These are phyloP conservation scores for Himalopsyche anomala DNA, from an alignment of 2,888 invertebrate genomes.

Conservation along the genomic window DNA sequence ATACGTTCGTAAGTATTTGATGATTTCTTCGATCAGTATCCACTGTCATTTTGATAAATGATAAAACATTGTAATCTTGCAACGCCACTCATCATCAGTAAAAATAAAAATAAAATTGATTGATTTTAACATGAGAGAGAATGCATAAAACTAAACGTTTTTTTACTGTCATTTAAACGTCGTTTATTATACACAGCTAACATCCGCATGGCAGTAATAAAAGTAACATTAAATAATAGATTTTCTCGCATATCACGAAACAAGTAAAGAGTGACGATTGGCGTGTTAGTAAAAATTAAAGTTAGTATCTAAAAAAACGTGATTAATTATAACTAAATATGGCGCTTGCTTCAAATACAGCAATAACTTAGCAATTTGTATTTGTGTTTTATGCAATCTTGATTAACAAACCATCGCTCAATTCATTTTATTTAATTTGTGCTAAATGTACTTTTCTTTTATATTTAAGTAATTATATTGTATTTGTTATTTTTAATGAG, in stretches of 20 bases:
- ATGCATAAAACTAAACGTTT: too few relatives aligned
- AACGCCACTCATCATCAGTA: too few relatives aligned
- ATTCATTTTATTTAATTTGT: background rate
- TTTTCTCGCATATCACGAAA: conserved; percentile 37
- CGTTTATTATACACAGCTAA: background rate
- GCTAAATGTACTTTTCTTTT: background rate
- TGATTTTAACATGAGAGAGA: too few relatives aligned
- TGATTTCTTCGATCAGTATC: too few relatives aligned
- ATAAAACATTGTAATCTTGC: too few relatives aligned
- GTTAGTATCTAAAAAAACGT: background rate
- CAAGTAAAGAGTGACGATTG: conserved; percentile 35
- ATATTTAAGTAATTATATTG: too few relatives aligned
- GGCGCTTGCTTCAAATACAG: background rate
- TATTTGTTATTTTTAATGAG: too few relatives aligned
- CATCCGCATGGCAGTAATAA: conserved; percentile 22
- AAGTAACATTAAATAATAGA: conserved; percentile 22
- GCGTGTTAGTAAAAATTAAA: conserved; percentile 27
- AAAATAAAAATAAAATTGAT: too few relatives aligned
- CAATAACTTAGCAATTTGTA: background rate
- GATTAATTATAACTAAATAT: conserved; percentile 4
- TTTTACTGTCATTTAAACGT: too few relatives aligned
- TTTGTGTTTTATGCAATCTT: background rate
- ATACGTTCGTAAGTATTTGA: too few relatives aligned
- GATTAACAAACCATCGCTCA: too few relatives aligned
- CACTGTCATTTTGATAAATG: too few relatives aligned